Conservation (phyloP, 2,113 vertebrate genomes). For the Casuarius casuarius region DNA sequence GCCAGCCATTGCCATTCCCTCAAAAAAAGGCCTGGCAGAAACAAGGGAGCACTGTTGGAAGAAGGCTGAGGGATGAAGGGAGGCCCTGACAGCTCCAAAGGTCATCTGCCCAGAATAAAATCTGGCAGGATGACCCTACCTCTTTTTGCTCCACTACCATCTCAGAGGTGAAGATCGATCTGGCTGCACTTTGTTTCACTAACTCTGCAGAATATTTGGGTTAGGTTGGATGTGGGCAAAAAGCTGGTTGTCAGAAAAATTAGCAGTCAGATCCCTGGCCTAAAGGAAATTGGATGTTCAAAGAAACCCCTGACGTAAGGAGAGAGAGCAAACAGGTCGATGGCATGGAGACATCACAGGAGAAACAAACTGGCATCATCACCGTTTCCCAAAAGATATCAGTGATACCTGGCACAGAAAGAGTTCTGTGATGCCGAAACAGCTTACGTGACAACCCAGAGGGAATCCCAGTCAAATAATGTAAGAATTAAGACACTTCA, state of each 20-base stretch:
- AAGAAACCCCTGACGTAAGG: neutral
- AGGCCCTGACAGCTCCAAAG: no score
- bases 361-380: neutral
- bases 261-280: neutral
- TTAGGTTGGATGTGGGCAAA: neutral
- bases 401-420: neutral
- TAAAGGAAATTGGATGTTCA: neutral
- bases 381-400: neutral
- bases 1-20: no score
- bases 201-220: neutral
- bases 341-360: neutral
- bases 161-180: no score
- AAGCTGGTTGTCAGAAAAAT: neutral
- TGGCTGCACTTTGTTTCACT: neutral
- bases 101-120: no score
- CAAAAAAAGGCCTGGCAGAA: neutral
- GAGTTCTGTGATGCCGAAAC: neutral
- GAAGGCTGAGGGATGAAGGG: neutral
- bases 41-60: no score
- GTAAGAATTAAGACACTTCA: constrained; percentile 7
- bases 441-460: neutral
- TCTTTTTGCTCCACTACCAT: neutral
- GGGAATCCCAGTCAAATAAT: constrained; percentile 6
- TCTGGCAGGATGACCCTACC: neutral
- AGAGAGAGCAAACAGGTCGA: neutral